phyloP scores from a whole-genome alignment of 2,888 invertebrate species.

The Resseliella maxima region DNA sequence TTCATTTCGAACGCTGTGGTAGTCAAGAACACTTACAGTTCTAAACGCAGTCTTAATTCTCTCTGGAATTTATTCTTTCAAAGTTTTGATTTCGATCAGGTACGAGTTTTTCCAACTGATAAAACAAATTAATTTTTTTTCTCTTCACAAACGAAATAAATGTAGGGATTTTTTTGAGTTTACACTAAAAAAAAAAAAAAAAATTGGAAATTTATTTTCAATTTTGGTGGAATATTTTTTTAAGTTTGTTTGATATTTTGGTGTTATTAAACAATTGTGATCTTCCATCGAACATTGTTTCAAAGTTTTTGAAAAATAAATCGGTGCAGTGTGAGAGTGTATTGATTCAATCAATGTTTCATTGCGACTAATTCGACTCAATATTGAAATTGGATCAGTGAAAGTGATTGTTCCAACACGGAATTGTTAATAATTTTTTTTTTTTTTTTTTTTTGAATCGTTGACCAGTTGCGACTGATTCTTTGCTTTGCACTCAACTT shows the following conservation, averaged over 20 bases:
- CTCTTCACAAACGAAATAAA: background rate
- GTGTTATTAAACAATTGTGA: background rate
- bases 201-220: background rate
- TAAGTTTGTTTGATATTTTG: background rate
- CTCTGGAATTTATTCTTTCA: conserved; percentile 56
- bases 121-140: background rate
- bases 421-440: too few relatives aligned
- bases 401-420: background rate
- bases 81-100: conserved; percentile 58
- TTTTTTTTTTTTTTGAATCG: background rate
- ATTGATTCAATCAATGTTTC: background rate
- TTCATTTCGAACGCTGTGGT: conserved; percentile 74
- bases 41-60: conserved; percentile 56
- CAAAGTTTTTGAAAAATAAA: background rate
- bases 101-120: conserved; percentile 54
- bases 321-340: conserved; percentile 11
- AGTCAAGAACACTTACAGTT: conserved; percentile 68
- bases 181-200: background rate
- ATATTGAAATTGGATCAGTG: background rate
- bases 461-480: conserved; percentile 24
- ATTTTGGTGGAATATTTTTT: background rate
- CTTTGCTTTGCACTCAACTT: background rate
- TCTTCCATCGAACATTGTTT: background rate
- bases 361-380: background rate
- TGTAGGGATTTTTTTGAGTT: background rate